phyloP scores from a whole-genome alignment of 2,797 vertebrate species.

The Thripadectes ignobilis region DNA sequence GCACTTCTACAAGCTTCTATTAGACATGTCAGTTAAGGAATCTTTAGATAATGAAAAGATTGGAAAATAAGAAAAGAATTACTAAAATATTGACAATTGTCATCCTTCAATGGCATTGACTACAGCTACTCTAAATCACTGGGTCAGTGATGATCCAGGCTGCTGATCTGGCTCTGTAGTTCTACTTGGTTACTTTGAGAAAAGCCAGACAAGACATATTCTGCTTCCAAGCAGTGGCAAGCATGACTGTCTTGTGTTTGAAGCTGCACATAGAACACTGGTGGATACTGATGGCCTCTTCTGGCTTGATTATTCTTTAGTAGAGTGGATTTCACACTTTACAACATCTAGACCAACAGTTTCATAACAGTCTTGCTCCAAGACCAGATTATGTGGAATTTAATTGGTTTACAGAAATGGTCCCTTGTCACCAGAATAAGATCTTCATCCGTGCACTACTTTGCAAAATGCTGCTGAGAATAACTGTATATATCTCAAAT shows the following conservation, averaged over 20 bases:
- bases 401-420: background rate
- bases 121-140: background rate
- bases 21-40: background rate
- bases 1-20: background rate
- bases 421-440: background rate
- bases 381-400: background rate
- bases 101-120: background rate
- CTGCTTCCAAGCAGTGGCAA: background rate
- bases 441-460: background rate
- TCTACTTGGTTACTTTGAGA: background rate
- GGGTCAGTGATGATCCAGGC: background rate
- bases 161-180: background rate
- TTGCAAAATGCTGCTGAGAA: background rate
- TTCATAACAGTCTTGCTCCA: background rate
- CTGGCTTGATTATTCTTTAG: background rate
- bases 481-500: fast-evolving
- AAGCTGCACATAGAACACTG: background rate
- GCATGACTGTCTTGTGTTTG: background rate
- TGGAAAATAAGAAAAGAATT: background rate
- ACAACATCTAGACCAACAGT: background rate
- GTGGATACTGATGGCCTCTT: background rate
- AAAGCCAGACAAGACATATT: background rate
- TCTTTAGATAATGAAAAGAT: background rate
- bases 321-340: background rate
- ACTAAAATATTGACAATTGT: background rate